phyloP scores from a whole-genome alignment of 2,797 vertebrate species.

The Sebastolobus altivelis region DNA sequence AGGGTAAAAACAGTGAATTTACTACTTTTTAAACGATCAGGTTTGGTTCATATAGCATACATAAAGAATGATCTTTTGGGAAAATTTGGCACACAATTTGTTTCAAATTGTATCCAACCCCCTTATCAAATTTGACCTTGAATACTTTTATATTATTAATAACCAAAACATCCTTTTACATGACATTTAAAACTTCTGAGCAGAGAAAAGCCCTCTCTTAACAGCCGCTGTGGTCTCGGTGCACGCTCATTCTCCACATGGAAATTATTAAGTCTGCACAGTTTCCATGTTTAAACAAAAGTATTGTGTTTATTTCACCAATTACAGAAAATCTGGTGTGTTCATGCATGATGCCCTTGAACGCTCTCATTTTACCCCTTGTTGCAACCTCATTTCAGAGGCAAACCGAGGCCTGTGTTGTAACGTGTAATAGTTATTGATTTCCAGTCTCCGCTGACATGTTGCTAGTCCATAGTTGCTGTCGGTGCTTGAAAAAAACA shows the following conservation, averaged over 20 bases:
- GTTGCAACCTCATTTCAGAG: conserved; percentile 39
- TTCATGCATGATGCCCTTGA: conserved; percentile 13
- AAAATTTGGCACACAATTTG: background rate
- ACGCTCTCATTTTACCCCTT: background rate
- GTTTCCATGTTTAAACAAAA: background rate
- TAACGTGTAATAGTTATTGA: conserved; percentile 43
- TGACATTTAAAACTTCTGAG: background rate
- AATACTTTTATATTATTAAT: background rate
- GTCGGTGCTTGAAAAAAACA: conserved; percentile 6
- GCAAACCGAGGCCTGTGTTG: conserved; percentile 12
- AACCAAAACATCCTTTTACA: background rate
- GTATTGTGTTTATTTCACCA: conserved; percentile 1
- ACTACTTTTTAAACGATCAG: background rate
- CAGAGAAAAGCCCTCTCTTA: background rate
- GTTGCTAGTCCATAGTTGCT: conserved; percentile 21
- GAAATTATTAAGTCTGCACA: background rate
- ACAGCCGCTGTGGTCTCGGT: background rate
- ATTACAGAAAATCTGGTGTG: background rate
- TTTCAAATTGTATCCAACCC: conserved; percentile 8
- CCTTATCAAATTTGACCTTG: conserved; percentile 10
- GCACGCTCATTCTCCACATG: background rate
- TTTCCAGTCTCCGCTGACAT: conserved; percentile 35
- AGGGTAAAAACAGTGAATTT: background rate
- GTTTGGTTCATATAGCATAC: background rate
- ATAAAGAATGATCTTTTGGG: background rate